Evolutionary conservation across 2,888 invertebrate species (phyloP).

Genomic region (Drosophila bunnanda): DNA sequence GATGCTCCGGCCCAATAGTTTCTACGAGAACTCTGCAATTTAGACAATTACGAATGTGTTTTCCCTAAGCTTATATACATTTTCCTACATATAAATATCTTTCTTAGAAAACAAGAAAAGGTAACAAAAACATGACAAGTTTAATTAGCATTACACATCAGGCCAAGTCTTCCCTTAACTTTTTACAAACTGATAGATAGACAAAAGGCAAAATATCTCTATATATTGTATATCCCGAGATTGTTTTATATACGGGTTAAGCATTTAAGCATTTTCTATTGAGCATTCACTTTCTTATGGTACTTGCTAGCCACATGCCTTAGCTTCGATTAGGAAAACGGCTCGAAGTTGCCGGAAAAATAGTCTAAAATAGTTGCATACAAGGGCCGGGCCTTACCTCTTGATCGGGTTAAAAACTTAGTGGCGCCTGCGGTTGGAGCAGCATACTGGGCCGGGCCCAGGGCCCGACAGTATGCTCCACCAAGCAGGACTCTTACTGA

Average conservation of each 20-base stretch:
- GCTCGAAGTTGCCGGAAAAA: constrained; percentile 30
- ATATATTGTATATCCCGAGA: constrained; percentile 5
- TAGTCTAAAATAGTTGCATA: constrained; percentile 63
- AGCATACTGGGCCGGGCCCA: constrained; percentile 63
- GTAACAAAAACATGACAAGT: not conserved
- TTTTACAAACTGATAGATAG: not conserved
- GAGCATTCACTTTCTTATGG: constrained; percentile 58
- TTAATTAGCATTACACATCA: not conserved
- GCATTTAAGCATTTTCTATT: constrained; percentile 30
- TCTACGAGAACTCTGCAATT: not conserved
- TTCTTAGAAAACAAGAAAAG: not conserved
- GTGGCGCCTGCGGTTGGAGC: constrained; percentile 46
- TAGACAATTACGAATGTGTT: not conserved
- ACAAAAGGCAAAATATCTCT: constrained; percentile 29
- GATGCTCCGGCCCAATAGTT: not conserved
- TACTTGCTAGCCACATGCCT: constrained; percentile 60
- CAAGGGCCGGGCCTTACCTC: constrained; percentile 67
- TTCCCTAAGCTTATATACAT: not conserved
- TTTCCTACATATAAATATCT: not conserved
- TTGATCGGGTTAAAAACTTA: constrained; percentile 31
- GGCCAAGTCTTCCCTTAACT: not conserved
- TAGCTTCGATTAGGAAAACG: constrained; percentile 40
- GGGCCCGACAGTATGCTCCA: constrained; percentile 28
- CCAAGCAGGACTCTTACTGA: constrained; percentile 29
- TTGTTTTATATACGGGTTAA: constrained; percentile 23